Base-by-base conservation (phyloP, 2,888 invertebrate species). In the Cheiracanthium punctorium region DNA sequence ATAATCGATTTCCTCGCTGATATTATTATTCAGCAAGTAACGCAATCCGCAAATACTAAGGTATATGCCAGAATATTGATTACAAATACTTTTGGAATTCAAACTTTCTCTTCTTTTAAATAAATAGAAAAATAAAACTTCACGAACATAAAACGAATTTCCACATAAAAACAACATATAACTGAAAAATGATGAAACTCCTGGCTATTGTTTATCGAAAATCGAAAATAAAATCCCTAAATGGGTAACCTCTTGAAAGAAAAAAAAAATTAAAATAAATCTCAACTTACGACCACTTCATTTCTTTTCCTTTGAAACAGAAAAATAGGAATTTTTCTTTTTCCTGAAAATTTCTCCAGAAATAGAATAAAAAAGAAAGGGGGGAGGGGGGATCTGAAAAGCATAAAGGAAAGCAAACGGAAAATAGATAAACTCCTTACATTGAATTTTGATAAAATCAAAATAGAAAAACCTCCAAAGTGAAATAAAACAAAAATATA, bases 391-490 rank as follows among this genome's bases (percentile, higher is more conserved):
- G 7, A 8, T 64, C 1, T 12, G 24, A 10, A 64, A 64, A 64
- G 64, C 69, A 58, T 32, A 73, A 79, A 64, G 32, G n/a, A n/a
- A n/a, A n/a, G n/a, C n/a, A n/a, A n/a, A n/a, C n/a, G 17, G 32
- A 58, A 82, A 74, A 67, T 32, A 43, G 65, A 84, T 65, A 65
- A 84, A 77, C 32, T 24, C 28, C 48, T 24, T 79, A 67, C 84
- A 85, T 85, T 85, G 84, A 85, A 85, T 85, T 85, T 73, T 67
- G 84, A 85, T 85, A 85, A 85, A 79, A 85, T 79, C 84, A 85
- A 79, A 85, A 52, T 69, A 58, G 74, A 79, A 79, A 79, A 72
- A 77, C 65, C 24, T n/a, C 17, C 29, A 30, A 64, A 32, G 28
- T 41, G 43, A 30, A 77, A 71, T 64, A 67, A 58, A 29, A 33